Evolutionary conservation across 1,140 invertebrate genomes (phyloP), one percentile per base, ranked within the genome.

Genomic region (Planococcus citri): DNA sequence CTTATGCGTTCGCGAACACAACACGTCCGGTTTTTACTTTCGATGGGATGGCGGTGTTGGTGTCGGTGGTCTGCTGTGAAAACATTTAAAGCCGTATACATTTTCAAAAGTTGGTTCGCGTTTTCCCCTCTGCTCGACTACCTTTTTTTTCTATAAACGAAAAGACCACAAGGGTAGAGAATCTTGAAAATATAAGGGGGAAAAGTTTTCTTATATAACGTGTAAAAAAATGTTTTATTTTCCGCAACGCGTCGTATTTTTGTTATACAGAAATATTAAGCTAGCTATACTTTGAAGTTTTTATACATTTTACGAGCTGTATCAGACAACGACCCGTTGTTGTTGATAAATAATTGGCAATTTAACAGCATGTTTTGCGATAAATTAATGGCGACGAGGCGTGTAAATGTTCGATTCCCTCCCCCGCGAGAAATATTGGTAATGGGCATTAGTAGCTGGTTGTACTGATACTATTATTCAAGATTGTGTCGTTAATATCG

Each of bases 161-260:
- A 17, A 51, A 51, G 2, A 6, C 3, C n/a, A n/a, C n/a, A n/a
- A n/a, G n/a, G 10, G 41, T 14, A 6, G 41, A 20, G n/a, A 51
- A n/a, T n/a, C n/a, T n/a, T n/a, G n/a, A n/a, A n/a, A n/a, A n/a
- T n/a, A n/a, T n/a, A n/a, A n/a, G n/a, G n/a, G n/a, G n/a, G n/a
- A n/a, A n/a, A 51, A 51, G 41, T 51, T 51, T 51, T 51, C 41
- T 51, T 51, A 51, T n/a, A n/a, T 51, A 51, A 51, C 41, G 41
- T 51, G 41, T n/a, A 51, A 51, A 51, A 33, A 51, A 17, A 51
- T 51, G 41, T 51, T 51, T 51, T 51, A 51, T 51, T 51, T 51
- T 14, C 12, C n/a, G 41, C 41, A 51, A 51, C 12, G 41, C 2
- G n/a, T 6, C 33, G 33, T 20, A 51, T 51, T 51, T 51, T 51